A percentile compares a stretch with the other conserved stretches of the same genome.
Evolutionary conservation across 2,113 vertebrate species (phyloP).

Genomic region (Motacilla tschutschensis): DNA sequence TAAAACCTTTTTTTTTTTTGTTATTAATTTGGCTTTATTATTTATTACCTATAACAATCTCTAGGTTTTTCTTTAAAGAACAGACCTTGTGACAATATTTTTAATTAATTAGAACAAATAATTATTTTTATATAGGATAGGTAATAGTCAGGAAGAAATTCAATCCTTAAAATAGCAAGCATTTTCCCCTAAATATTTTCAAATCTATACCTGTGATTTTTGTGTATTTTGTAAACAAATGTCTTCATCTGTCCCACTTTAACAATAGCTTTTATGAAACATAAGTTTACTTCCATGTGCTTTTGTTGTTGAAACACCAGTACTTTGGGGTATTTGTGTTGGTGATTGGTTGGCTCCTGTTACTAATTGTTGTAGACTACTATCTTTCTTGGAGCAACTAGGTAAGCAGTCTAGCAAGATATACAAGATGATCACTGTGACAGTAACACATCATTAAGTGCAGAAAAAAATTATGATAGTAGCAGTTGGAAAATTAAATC

Average conservation of each 20-base stretch:
- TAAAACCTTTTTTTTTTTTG: too few relatives aligned
- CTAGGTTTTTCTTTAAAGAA: neutral
- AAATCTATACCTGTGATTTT: neutral
- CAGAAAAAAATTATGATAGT: neutral
- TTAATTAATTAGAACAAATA: neutral
- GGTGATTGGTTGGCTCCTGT: neutral
- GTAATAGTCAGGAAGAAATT: neutral
- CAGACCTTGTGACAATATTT: neutral
- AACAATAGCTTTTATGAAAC: neutral
- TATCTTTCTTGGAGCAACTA: neutral
- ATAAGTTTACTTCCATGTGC: rapidly evolving
- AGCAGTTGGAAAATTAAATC: neutral
- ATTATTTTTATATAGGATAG: neutral
- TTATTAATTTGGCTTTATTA: too few relatives aligned
- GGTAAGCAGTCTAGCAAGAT: neutral
- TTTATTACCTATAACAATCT: too few relatives aligned
- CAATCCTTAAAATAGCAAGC: neutral
- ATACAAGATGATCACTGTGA: neutral
- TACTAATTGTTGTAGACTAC: neutral
- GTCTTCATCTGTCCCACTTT: neutral
- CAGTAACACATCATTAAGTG: neutral
- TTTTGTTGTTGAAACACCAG: neutral
- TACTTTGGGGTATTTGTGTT: neutral
- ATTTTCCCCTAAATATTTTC: neutral
- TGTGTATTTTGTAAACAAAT: neutral